Conservation (phyloP, 2,888 invertebrate genomes). For the Galerucella pusilla region DNA sequence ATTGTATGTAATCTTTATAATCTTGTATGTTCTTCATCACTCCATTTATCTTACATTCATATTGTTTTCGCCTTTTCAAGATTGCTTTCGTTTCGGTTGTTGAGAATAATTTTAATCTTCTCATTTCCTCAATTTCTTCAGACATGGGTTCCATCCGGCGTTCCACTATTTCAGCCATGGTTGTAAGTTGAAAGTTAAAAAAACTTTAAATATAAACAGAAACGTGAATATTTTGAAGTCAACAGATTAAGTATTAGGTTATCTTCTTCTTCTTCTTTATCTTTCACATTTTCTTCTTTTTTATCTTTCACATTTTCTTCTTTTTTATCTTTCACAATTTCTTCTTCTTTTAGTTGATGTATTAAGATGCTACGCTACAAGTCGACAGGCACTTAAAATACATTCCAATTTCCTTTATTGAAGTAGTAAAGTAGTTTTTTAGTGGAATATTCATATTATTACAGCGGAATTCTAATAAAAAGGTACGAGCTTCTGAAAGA, state of each 20-base stretch:
- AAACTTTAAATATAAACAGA: not conserved
- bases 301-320: not conserved
- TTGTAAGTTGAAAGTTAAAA: not conserved
- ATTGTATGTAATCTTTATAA: constrained; percentile 76
- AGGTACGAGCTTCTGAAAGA: no score
- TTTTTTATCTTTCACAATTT: not conserved
- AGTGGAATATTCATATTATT: no score
- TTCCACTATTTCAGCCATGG: constrained; percentile 86
- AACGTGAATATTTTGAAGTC: not conserved
- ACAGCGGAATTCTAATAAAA: no score
- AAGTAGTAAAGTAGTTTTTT: no score
- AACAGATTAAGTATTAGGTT: no score
- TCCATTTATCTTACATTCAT: constrained; percentile 79
- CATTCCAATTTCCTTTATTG: not conserved
- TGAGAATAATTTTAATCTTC: constrained; percentile 75
- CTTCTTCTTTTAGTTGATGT: not conserved
- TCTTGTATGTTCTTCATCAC: constrained; percentile 76
- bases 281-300: no score
- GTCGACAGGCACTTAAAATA: no score
- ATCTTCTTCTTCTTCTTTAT: no score
- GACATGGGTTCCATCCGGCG: constrained; percentile 82
- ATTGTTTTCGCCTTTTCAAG: constrained; percentile 75
- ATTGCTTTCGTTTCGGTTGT: constrained; percentile 79
- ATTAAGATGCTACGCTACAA: no score
- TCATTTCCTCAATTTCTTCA: constrained; percentile 84